Evolutionary conservation across 2,797 vertebrate genomes (phyloP).

Genomic region (Euphonia xanthogaster): DNA sequence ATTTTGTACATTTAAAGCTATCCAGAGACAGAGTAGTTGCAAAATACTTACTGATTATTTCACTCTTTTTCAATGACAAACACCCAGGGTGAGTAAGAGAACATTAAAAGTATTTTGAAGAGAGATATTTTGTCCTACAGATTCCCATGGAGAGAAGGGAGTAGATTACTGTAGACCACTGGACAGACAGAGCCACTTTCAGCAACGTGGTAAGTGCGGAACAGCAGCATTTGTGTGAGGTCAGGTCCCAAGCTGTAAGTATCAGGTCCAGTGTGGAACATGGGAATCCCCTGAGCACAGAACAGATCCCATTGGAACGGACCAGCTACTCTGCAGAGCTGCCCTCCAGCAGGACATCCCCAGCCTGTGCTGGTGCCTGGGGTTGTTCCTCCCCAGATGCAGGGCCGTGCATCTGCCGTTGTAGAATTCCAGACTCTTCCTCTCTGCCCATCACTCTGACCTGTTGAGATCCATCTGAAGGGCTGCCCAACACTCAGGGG

Average conservation of each 20-base stretch:
- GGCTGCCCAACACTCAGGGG: neutral
- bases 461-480: neutral
- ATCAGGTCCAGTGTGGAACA: neutral
- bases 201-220: neutral
- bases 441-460: neutral
- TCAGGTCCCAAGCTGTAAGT: neutral
- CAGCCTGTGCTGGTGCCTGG: neutral
- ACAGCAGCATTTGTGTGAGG: fast-evolving
- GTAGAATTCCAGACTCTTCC: neutral
- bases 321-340: neutral
- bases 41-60: neutral
- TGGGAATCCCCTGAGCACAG: neutral
- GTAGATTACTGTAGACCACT: neutral
- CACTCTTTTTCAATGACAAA: neutral
- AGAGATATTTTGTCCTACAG: neutral
- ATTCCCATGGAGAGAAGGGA: neutral
- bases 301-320: fast-evolving
- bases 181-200: neutral
- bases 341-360: neutral
- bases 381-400: neutral
- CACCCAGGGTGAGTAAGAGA: neutral
- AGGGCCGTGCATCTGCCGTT: neutral
- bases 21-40: neutral
- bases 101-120: neutral
- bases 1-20: neutral